Evolutionary conservation across 23 tunicate species (phyloP), one percentile per base, ranked within the genome.

Genomic region (Ciona savignyi): DNA sequence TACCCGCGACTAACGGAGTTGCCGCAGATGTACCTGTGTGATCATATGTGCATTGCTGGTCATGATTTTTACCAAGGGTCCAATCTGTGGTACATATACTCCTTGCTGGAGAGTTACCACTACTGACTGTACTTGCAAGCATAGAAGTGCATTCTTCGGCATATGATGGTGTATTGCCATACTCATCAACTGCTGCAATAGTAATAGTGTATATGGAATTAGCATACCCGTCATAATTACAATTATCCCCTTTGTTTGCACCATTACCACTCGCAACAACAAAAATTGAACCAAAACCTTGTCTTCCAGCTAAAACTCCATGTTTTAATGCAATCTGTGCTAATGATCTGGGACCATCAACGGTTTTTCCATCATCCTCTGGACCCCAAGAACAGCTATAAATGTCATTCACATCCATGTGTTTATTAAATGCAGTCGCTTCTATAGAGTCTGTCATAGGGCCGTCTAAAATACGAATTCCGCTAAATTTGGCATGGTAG

Each of bases 301-400:
- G 9, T 51, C 99, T 70, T 48, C 99, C 99, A 69, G 99, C 99
- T 27, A 83, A 35, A 65, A 95, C 84, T 23, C 99, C 99, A 89
- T 95, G 99, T 62, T 78, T 75, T 65, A 95, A 60, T 28, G 99
- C 99, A 60, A 74, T 63, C 63, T 70, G 78, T 0, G 93, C 99
- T 0, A 95, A 76, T 25, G 31, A 63, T 75, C 95, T 88, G 0
- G 99, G 99, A 21, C 99, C 99, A 76, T 95, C 99, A 34, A 95
- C 90, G n/a, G 95, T 83, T 76, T 83, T 83, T 1, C 95, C 99
- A 68, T 95, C 95, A 87, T 95, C 99, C 79, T 95, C 99, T 3
- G 99, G 99, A 24, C 99, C 99, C 99, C 99, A 95, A 25, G 99
- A 95, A 70, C 99, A 95, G 33, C 95, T 87, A 73, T 95, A 95